Percentiles rank a stretch among this genome's conserved stretches.
Conservation (phyloP, 2,888 invertebrate species). For the Archips crataeganus region DNA sequence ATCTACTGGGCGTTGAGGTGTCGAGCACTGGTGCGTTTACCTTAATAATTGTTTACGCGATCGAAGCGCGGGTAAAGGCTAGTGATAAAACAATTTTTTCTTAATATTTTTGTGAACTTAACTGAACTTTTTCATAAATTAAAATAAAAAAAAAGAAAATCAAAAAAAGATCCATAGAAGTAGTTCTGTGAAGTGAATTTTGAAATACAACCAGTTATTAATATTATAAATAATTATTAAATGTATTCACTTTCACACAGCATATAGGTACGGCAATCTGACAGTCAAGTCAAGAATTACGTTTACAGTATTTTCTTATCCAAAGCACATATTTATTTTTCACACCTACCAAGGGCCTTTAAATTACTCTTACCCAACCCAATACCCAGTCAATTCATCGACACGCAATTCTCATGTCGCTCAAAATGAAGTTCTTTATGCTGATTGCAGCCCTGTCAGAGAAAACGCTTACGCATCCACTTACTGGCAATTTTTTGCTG, state of each 20-base stretch:
- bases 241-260: neutral
- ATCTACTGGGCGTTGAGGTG: too few species aligned
- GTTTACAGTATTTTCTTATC: neutral
- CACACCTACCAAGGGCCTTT: slow-evolving; percentile 12
- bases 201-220: too few species aligned
- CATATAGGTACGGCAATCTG: too few species aligned
- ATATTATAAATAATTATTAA: neutral
- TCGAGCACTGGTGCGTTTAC: too few species aligned
- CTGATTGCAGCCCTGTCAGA: slow-evolving; percentile 32
- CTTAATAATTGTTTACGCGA: too few species aligned
- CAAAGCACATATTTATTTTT: slow-evolving; percentile 7
- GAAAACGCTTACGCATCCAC: slow-evolving; percentile 22
- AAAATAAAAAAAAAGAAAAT: too few species aligned
- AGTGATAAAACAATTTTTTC: too few species aligned
- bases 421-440: slow-evolving; percentile 36
- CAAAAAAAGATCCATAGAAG: too few species aligned
- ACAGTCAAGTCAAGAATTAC: neutral
- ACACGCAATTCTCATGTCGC: slow-evolving; percentile 25
- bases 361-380: slow-evolving; percentile 11
- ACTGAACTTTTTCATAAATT: too few species aligned
- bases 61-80: too few species aligned
- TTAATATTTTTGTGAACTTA: too few species aligned
- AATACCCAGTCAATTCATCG: slow-evolving; percentile 4
- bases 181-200: too few species aligned
- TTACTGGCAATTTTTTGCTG: slow-evolving; percentile 12